These are phyloP conservation scores for Rhagonycha lutea DNA, from an alignment of 2,888 invertebrate genomes.

Conservation along the genomic window DNA sequence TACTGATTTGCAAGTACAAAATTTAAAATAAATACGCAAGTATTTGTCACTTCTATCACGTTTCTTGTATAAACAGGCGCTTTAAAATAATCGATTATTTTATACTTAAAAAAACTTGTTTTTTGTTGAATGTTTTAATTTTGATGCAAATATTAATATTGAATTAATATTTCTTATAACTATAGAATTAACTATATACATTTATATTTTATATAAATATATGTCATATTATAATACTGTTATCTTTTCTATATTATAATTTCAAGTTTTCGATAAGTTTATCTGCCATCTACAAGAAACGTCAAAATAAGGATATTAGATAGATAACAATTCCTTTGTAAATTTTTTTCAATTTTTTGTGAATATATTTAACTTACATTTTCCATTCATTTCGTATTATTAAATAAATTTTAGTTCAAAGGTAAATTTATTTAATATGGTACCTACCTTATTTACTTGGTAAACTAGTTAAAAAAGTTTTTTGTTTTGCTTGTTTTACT, in stretches of 20 bases:
- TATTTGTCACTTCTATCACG: not conserved
- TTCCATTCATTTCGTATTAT: not conserved
- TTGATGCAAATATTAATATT: not conserved
- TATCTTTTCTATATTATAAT: not conserved
- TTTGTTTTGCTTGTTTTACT: too few relatives aligned
- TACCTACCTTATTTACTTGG: too few relatives aligned
- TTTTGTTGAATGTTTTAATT: not conserved
- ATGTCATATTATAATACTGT: not conserved
- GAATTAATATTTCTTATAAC: too few relatives aligned
- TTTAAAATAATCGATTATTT: not conserved
- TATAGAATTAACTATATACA: too few relatives aligned
- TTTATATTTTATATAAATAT: not conserved
- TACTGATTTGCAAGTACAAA: not conserved
- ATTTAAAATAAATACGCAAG: not conserved
- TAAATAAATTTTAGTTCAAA: not conserved
- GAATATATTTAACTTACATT: not conserved
- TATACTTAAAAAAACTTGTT: not conserved
- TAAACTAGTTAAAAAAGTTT: not conserved
- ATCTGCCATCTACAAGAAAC: not conserved
- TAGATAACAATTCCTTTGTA: not conserved
- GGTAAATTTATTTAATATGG: not conserved
- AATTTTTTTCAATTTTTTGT: not conserved
- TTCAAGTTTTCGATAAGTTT: not conserved
- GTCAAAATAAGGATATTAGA: not conserved
- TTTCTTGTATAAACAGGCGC: not conserved